Conservation (phyloP, 2,888 invertebrate genomes). For the Folsomia manolachei region DNA sequence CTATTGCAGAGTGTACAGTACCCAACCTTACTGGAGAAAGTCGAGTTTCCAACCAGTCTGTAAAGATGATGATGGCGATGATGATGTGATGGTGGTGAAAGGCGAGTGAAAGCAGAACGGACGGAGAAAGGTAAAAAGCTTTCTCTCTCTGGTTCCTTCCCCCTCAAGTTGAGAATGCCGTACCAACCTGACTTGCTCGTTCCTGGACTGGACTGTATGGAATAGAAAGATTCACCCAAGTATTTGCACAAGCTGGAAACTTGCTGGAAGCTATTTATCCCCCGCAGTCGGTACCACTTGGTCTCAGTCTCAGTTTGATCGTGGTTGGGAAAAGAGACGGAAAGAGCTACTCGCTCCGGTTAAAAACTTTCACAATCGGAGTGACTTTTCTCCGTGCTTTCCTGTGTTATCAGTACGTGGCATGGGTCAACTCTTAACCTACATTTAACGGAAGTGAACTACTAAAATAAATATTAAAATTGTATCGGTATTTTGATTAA, state of each 20-base stretch:
- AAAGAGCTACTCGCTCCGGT: too few species aligned
- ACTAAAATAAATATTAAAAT: too few species aligned
- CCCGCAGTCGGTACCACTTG: not conserved
- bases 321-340: too few species aligned
- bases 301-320: not conserved
- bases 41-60: not conserved
- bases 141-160: not conserved
- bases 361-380: too few species aligned
- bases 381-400: too few species aligned
- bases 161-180: not conserved
- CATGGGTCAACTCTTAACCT: too few species aligned
- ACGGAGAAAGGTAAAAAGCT: not conserved
- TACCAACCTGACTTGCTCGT: not conserved
- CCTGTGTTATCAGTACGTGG: too few species aligned
- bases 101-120: not conserved
- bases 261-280: not conserved
- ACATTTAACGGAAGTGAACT: too few species aligned
- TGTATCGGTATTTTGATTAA: too few species aligned
- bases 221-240: not conserved
- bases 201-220: not conserved
- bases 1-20: too few species aligned
- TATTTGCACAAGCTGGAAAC: conserved; percentile 4
- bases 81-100: not conserved
- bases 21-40: too few species aligned
- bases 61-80: not conserved